Percentiles rank a stretch among this genome's conserved stretches.
phyloP scores from a whole-genome alignment of 92 coral and sea anemone genomes.

The Pocillopora meandrina region DNA sequence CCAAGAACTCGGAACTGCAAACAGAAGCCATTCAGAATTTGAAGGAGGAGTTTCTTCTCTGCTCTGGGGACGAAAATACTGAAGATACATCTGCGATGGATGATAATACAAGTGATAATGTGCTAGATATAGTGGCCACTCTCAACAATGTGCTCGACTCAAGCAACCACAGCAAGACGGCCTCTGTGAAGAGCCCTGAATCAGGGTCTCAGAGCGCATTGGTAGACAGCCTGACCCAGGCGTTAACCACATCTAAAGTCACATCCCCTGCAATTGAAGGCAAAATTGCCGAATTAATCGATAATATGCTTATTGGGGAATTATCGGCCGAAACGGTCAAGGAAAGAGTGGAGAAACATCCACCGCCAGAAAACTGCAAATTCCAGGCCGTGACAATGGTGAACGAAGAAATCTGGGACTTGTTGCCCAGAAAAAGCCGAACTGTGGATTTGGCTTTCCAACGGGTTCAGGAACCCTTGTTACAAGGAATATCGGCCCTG shows the following conservation, averaged over 20 bases:
- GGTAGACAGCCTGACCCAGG: constrained; percentile 50
- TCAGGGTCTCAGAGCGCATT: not conserved
- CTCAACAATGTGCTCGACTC: not conserved
- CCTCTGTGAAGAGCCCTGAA: too few relatives aligned
- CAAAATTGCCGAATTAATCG: constrained; percentile 25
- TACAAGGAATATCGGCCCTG: not conserved
- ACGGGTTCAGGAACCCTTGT: constrained; percentile 2
- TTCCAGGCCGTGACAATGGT: not conserved
- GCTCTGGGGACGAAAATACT: constrained; percentile 2
- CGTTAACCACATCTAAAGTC: constrained; percentile 2
- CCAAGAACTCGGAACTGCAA: constrained; percentile 17
- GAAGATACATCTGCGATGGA: not conserved
- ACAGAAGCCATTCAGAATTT: constrained; percentile 15
- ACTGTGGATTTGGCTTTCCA: constrained; percentile 3
- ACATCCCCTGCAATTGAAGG: constrained; percentile 27
- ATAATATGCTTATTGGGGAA: constrained; percentile 23
- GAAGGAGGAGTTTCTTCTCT: constrained; percentile 6
- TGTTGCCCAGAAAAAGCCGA: constrained; percentile 5
- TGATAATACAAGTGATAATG: not conserved
- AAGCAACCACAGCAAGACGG: not conserved
- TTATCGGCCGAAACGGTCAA: constrained; percentile 34
- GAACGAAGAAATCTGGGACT: constrained; percentile 37
- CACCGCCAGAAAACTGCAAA: constrained; percentile 18
- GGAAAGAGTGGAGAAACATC: constrained; percentile 9
- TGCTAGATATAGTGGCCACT: not conserved